Conservation (phyloP, 2,888 invertebrate genomes). For the Drosophila kanekoi region DNA sequence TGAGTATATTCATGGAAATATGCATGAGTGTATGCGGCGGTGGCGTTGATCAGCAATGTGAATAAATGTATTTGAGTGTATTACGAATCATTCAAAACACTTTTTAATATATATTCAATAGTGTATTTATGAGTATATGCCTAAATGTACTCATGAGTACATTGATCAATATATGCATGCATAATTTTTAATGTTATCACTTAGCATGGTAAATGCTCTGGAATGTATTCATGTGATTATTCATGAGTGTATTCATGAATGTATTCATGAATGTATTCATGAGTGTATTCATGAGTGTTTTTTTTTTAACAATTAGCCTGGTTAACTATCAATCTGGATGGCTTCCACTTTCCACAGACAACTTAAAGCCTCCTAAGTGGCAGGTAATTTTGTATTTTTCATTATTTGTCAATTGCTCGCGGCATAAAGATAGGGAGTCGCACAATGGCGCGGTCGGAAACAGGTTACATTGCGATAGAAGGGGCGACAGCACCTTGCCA, state of each 20-base stretch:
- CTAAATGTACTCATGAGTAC: no score
- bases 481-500: slow-evolving; percentile 47
- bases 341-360: slow-evolving; percentile 7
- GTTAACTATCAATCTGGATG: neutral
- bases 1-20: slow-evolving; percentile 10
- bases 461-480: neutral
- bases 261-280: slow-evolving; percentile 12
- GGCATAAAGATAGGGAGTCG: slow-evolving; percentile 9
- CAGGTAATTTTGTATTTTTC: slow-evolving; percentile 76
- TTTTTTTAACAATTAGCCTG: slow-evolving; percentile 6
- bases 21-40: neutral
- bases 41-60: neutral
- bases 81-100: no score
- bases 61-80: neutral
- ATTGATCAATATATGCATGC: no score
- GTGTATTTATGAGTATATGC: no score
- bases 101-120: no score
- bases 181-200: no score
- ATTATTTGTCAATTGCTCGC: slow-evolving; percentile 73
- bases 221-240: no score
- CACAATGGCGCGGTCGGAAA: neutral
- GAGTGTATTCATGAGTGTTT: slow-evolving; percentile 1
- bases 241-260: slow-evolving; percentile 2
- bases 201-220: no score
- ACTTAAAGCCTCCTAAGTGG: slow-evolving; percentile 47